These are phyloP conservation scores for Nestor notabilis DNA, from an alignment of 2,113 vertebrate genomes.

Conservation along the genomic window DNA sequence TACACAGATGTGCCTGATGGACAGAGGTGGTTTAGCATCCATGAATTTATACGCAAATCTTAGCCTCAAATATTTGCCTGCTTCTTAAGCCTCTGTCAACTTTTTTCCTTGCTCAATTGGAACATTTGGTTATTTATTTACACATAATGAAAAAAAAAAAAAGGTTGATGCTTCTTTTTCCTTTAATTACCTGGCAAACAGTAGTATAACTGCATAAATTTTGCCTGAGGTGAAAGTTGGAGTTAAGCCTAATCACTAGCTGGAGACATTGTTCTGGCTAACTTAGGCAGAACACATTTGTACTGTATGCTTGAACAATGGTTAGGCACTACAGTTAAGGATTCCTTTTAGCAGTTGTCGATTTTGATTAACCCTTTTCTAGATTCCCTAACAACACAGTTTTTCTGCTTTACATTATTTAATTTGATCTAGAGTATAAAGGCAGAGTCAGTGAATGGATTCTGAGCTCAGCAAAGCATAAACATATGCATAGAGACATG, in stretches of 20 bases:
- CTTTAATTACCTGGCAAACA: conserved; percentile 73
- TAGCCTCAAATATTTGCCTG: not conserved
- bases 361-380: conserved; percentile 71
- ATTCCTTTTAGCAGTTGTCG: conserved; percentile 52
- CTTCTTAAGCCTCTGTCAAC: not conserved
- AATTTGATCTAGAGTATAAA: conserved; percentile 3
- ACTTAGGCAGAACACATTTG: conserved; percentile 76
- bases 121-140: conserved; percentile 56
- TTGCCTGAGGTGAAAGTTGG: conserved; percentile 73
- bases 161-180: conserved; percentile 44
- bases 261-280: conserved; percentile 77
- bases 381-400: conserved; percentile 19
- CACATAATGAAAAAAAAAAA: not conserved
- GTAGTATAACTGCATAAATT: conserved; percentile 71
- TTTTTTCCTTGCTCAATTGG: not conserved
- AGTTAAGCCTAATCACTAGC: conserved; percentile 73
- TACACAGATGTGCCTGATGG: not conserved
- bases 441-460: not conserved
- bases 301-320: conserved; percentile 70
- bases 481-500: not conserved
- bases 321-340: conserved; percentile 56
- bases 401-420: conserved; percentile 19
- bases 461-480: not conserved
- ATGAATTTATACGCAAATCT: not conserved
- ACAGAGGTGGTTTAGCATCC: not conserved